Evolutionary conservation across 1,140 invertebrate genomes (phyloP).

Genomic region (Macrobrachium nipponense): DNA sequence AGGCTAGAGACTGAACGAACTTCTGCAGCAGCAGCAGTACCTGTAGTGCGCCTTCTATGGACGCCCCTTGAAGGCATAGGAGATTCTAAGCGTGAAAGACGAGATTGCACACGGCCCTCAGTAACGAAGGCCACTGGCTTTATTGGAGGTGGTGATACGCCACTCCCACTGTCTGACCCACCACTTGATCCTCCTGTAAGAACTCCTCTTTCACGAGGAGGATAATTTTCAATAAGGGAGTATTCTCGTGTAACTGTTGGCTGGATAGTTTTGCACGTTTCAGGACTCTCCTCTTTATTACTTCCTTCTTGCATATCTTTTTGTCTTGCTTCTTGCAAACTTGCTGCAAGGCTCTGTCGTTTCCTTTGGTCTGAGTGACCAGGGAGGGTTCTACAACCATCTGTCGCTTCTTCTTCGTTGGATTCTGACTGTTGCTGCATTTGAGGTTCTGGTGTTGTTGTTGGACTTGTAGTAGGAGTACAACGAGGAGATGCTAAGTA

Average conservation of each 20-base stretch:
- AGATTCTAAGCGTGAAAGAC: slow-evolving; percentile 13
- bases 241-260: slow-evolving; percentile 24
- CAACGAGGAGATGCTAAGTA: not conserved
- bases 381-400: slow-evolving; percentile 1
- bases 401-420: slow-evolving; percentile 7
- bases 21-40: slow-evolving; percentile 13
- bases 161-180: slow-evolving; percentile 36
- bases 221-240: slow-evolving; percentile 47
- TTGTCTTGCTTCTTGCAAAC: slow-evolving; percentile 2
- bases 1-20: slow-evolving; percentile 42
- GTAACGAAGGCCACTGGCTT: not conserved
- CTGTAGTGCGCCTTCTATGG: slow-evolving; percentile 1
- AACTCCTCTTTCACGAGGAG: slow-evolving; percentile 33
- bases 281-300: not conserved
- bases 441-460: slow-evolving; percentile 34
- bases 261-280: not conserved
- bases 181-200: slow-evolving; percentile 38
- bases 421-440: not conserved
- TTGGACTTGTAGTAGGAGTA: slow-evolving; percentile 31
- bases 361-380: slow-evolving; percentile 32
- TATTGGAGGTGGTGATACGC: slow-evolving; percentile 5
- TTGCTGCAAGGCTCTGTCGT: slow-evolving; percentile 15
- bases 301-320: not conserved
- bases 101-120: slow-evolving; percentile 3
- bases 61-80: not conserved